Evolutionary conservation across 1,140 invertebrate genomes (phyloP).

Genomic region (Brachionus rotundiformis): DNA sequence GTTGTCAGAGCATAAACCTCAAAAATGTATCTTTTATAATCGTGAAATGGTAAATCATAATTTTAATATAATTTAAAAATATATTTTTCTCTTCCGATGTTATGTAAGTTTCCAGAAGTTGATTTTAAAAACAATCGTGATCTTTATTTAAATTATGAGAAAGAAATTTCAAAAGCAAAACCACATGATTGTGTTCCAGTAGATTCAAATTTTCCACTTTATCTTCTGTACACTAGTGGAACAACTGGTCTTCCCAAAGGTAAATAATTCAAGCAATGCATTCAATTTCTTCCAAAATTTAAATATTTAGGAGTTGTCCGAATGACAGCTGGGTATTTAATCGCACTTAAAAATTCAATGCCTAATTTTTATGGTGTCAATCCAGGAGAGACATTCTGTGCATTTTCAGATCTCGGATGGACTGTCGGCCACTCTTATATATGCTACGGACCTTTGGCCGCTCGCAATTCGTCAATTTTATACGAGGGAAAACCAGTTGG

Average conservation of each 20-base stretch:
- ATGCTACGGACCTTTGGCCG: conserved; percentile 81
- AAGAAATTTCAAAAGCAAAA: conserved; percentile 69
- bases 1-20: conserved; percentile 71
- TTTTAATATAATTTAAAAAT: neutral
- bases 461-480: conserved; percentile 79
- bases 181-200: conserved; percentile 80
- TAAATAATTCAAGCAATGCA: too few relatives aligned
- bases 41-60: conserved; percentile 65
- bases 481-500: conserved; percentile 92
- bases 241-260: conserved; percentile 72
- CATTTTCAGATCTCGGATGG: conserved; percentile 83
- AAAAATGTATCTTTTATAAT: conserved; percentile 78
- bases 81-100: conserved; percentile 36
- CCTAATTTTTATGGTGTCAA: conserved; percentile 77
- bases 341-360: conserved; percentile 80
- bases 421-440: conserved; percentile 81
- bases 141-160: conserved; percentile 76
- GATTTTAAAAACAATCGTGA: conserved; percentile 64
- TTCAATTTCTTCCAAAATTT: too few relatives aligned
- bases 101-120: conserved; percentile 10
- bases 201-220: conserved; percentile 82
- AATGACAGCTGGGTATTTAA: conserved; percentile 82
- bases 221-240: conserved; percentile 89
- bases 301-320: conserved; percentile 67
- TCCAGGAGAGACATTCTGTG: conserved; percentile 79